Evolutionary conservation across 2,888 invertebrate genomes (phyloP).

Genomic region (Ethmia dodecea): DNA sequence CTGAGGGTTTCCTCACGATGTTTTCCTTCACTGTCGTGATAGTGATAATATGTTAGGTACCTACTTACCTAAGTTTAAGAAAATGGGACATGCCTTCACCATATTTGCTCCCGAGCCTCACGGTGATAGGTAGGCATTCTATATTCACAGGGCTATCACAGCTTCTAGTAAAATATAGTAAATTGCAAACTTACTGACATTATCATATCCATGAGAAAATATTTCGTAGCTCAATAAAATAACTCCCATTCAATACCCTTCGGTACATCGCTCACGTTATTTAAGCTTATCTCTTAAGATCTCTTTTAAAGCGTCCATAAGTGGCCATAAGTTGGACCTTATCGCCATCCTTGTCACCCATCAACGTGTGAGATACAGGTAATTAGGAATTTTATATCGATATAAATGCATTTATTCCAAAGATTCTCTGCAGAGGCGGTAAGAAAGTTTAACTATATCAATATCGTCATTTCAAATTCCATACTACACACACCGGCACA

Average conservation of each 20-base stretch:
- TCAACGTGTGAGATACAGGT: conserved; percentile 27
- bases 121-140: too few species aligned
- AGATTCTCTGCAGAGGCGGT: not conserved
- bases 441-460: not conserved
- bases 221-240: not conserved
- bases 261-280: conserved; percentile 6
- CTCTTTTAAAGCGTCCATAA: conserved; percentile 35
- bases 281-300: conserved; percentile 13
- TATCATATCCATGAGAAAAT: not conserved
- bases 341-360: conserved; percentile 32
- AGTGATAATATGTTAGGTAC: too few species aligned
- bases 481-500: too few species aligned
- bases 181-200: too few species aligned
- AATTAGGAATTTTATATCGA: conserved; percentile 25
- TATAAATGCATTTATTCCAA: not conserved
- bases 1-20: too few species aligned
- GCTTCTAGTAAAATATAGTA: too few species aligned
- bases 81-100: too few species aligned
- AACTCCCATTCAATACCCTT: conserved; percentile 11
- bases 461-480: too few species aligned
- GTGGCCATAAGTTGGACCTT: conserved; percentile 37
- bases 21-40: too few species aligned
- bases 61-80: too few species aligned
- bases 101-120: too few species aligned
- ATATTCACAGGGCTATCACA: too few species aligned